Conservation (phyloP, 2,888 invertebrate species). For the Aporophyla nigra region DNA sequence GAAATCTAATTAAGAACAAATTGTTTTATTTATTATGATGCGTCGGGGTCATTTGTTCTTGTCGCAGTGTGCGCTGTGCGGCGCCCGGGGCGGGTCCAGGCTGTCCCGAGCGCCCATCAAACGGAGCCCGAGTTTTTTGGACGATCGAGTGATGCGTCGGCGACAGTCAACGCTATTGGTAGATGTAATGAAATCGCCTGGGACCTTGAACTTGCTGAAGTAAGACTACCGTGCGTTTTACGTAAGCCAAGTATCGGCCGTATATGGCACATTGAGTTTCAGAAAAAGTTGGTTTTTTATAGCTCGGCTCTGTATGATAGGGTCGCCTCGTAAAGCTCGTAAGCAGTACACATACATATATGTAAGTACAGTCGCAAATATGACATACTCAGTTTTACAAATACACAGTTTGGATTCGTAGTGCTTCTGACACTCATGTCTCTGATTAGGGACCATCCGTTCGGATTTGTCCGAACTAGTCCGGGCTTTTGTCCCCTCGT, state of each 20-base stretch:
- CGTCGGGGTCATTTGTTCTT: conserved; percentile 90
- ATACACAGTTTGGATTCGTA: background rate
- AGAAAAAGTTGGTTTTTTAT: background rate
- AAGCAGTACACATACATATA: too few species aligned
- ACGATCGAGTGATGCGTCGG: conserved; percentile 59
- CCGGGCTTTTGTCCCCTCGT: too few species aligned
- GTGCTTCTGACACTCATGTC: background rate
- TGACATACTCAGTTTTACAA: background rate
- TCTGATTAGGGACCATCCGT: background rate
- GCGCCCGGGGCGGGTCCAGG: conserved; percentile 87
- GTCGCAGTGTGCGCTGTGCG: conserved; percentile 81
- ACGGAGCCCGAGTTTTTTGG: conserved; percentile 74
- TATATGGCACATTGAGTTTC: background rate
- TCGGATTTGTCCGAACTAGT: background rate
- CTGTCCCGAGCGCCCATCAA: conserved; percentile 70
- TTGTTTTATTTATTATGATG: conserved; percentile 91
- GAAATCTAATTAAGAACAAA: conserved; percentile 91
- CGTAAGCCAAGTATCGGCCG: conserved; percentile 9
- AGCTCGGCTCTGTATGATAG: too few species aligned
- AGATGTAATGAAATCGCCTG: conserved; percentile 63
- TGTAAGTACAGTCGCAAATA: too few species aligned
- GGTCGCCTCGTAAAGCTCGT: background rate
- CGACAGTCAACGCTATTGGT: conserved; percentile 59
- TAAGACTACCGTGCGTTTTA: conserved; percentile 20
- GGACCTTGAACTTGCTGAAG: conserved; percentile 63